A percentile compares a stretch with the other conserved stretches of the same genome.
phyloP scores from a whole-genome alignment of 2,797 vertebrate species.

The Gallinago solitaria region DNA sequence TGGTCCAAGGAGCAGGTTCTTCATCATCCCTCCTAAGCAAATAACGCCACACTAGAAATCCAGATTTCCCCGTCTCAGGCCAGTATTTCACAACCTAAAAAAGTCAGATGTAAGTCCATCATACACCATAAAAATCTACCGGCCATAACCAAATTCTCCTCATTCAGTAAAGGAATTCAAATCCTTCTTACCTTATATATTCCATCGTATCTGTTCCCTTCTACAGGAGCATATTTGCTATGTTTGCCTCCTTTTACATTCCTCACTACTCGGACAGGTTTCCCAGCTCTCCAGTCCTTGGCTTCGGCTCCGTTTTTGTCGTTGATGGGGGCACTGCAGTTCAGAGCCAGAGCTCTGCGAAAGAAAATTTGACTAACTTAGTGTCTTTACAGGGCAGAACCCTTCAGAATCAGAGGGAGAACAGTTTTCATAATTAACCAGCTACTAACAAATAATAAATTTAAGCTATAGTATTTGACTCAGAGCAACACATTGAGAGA shows the following conservation, averaged over 20 bases:
- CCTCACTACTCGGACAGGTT: constrained; percentile 92
- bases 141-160: not conserved
- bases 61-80: constrained; percentile 96
- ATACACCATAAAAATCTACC: fast-evolving
- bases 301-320: constrained; percentile 90
- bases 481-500: too few relatives aligned
- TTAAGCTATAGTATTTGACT: not conserved
- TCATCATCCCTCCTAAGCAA: constrained; percentile 91
- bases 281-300: constrained; percentile 93
- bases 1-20: constrained; percentile 94
- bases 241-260: constrained; percentile 93
- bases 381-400: not conserved
- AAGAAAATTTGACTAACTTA: not conserved
- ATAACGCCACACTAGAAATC: constrained; percentile 96
- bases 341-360: constrained; percentile 90
- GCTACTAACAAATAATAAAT: not conserved
- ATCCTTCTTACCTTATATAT: constrained; percentile 89
- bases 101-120: not conserved
- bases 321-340: constrained; percentile 91
- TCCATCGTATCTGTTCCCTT: constrained; percentile 96
- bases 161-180: fast-evolving
- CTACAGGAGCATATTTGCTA: constrained; percentile 91
- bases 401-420: not conserved
- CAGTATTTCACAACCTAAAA: constrained; percentile 93
- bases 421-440: not conserved